phyloP scores from a whole-genome alignment of 2,113 vertebrate genomes.

The Hyperopisus bebe region DNA sequence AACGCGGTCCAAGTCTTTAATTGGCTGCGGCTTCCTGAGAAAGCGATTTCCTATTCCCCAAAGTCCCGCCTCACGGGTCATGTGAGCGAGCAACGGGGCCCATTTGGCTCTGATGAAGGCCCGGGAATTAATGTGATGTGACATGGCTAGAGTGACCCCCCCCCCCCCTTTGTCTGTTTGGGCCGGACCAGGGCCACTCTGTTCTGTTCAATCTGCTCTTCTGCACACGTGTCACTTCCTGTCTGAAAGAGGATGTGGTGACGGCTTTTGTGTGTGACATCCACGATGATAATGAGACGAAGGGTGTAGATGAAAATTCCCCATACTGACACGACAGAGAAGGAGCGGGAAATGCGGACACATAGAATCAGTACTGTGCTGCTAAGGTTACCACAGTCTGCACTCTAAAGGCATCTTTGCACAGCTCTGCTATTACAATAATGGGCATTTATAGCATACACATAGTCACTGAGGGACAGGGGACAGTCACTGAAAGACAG shows the following conservation, averaged over 20 bases:
- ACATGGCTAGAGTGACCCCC: slow-evolving; percentile 80
- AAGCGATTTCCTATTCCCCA: slow-evolving; percentile 99
- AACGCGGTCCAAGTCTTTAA: slow-evolving; percentile 99
- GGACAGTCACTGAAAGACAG: neutral
- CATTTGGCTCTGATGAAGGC: slow-evolving; percentile 96
- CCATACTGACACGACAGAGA: neutral
- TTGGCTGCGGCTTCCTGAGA: slow-evolving; percentile 99
- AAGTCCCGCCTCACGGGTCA: slow-evolving; percentile 81
- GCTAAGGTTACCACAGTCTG: neutral
- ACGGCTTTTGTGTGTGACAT: neutral
- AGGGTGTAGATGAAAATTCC: neutral
- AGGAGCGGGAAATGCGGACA: neutral
- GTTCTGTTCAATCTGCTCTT: neutral
- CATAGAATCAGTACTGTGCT: neutral
- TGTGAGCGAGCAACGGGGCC: slow-evolving; percentile 75
- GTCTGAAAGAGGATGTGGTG: neutral
- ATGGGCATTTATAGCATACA: neutral
- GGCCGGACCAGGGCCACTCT: neutral
- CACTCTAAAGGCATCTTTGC: neutral
- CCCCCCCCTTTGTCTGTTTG: neutral
- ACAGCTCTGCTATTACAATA: neutral
- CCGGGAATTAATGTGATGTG: slow-evolving; percentile 98
- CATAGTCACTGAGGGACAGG: neutral
- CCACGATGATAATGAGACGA: neutral
- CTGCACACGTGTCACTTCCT: neutral